Base-by-base conservation (phyloP, 2,113 vertebrate genomes). In the Dinomys branickii region DNA sequence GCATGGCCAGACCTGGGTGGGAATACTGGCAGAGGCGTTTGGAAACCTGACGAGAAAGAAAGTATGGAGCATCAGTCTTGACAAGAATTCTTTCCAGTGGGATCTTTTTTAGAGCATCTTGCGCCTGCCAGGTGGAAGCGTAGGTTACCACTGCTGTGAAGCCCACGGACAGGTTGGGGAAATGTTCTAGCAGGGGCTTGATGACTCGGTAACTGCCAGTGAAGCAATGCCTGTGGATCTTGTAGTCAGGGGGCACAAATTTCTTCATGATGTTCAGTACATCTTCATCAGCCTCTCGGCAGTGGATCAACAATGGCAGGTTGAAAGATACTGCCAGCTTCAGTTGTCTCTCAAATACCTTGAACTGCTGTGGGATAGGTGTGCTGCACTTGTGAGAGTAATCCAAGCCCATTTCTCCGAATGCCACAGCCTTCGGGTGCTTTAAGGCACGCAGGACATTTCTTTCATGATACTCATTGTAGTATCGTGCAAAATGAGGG, bases 191-290 rank as follows among this genome's bases (percentile, higher is more conserved):
- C n/a, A 98, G 73, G 4, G 98, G 98, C 94, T 98, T 95, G 0
- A 98, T 88, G 19, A 88, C 67, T 8, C 59, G 1, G 77, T 98
- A 99, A 58, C 94, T 98, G 94, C 98, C 99, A 16, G 99, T 99
- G 94, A 99, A 99, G 95, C 99, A 99, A 97, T 99, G 99, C 95
- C 99, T 98, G 95, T 99, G 99, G 92, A 99, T 99, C 98, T 99
- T 99, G 98, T 99, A 98, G 44, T 99, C 99, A 50, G 95, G 81
- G 1, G 99, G 99, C 87, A 99, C 99, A 83, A 73, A 97, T 93
- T 98, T 99, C 98, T 98, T 99, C 99, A 99, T 98, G 92, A 99
- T 99, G 54, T 13, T 10, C 80, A 99, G 93, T 73, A 99, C 89
- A 96, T 99, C 99, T 0, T 99, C 96, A 75, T 99, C 99, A 35